Base-by-base conservation (phyloP, 1,140 invertebrate species). In the Temnothorax longispinosus region DNA sequence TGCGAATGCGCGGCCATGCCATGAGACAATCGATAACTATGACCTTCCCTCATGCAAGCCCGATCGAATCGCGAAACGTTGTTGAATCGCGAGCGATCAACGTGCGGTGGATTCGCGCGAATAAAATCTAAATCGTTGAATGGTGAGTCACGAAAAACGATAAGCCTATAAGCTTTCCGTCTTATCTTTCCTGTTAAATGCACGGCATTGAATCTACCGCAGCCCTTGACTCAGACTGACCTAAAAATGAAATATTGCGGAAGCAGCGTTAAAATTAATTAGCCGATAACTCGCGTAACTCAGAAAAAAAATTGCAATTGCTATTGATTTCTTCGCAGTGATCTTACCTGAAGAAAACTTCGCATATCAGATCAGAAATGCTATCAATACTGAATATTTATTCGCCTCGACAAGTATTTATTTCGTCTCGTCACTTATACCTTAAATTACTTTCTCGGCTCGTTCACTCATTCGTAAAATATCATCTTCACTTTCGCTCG, bases 21-120 rank as follows among this genome's bases (percentile, higher is more conserved):
- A 15, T 58, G 69, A 74, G 80, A 74, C 69, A 84, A 84, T 84
- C 80, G 69, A 84, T 84, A 84, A 60, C 54, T 50, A 10, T 47
- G 69, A 75, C 69, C 80, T 84, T 75, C 54, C 32, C 54, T 38
- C 32, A 38, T 41, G 21, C 41, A n/a, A 27, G 13, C 10, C 13
- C 54, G 32, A 84, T 84, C 54, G 62, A 80, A 65, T 67, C 35
- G 47, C 76, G 65, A 82, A 65, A 32, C 13, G 11, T 54, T n/a
- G 11, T 54, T n/a, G 44, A 52, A 62, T 75, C 2, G 38, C 6
- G 18, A 74, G 32, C 11, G 15, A 44, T 52, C 27, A 27, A 7
- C 54, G 27, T 15, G 21, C 27, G 38, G 6, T 8, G 18, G 13
- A 71, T 78, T 52, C 15, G 7, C 47, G 13, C 2, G 27, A 32